These are phyloP conservation scores for Brachyptera putata DNA, from an alignment of 2,888 invertebrate genomes.

Conservation along the genomic window DNA sequence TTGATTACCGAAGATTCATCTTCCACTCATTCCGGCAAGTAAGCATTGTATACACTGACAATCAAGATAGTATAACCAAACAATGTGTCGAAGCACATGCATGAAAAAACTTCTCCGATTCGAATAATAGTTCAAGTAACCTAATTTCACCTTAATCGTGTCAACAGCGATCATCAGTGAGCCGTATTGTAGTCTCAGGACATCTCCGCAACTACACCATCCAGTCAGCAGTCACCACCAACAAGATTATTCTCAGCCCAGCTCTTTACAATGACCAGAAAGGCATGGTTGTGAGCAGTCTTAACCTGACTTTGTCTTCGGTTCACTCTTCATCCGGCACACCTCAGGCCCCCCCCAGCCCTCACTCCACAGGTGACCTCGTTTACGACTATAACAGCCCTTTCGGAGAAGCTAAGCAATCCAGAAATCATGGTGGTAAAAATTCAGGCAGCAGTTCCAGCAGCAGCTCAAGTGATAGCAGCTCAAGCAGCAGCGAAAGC, in stretches of 20 bases:
- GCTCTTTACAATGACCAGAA: slow-evolving; percentile 55
- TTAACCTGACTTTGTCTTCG: slow-evolving; percentile 52
- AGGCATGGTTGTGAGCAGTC: slow-evolving; percentile 58
- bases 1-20: no score
- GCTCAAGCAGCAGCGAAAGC: slow-evolving; percentile 19
- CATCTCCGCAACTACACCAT: slow-evolving; percentile 55
- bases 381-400: slow-evolving; percentile 52
- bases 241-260: slow-evolving; percentile 57
- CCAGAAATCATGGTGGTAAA: slow-evolving; percentile 30
- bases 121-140: no score
- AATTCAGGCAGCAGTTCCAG: slow-evolving; percentile 32
- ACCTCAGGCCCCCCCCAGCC: slow-evolving; percentile 47
- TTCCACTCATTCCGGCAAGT: no score
- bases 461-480: slow-evolving; percentile 1
- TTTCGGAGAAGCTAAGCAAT: slow-evolving; percentile 38
- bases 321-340: slow-evolving; percentile 42
- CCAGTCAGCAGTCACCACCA: slow-evolving; percentile 59
- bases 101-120: no score
- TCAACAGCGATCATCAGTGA: slow-evolving; percentile 56
- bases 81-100: no score
- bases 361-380: slow-evolving; percentile 50
- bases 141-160: no score
- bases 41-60: no score
- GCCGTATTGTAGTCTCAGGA: slow-evolving; percentile 55
- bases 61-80: no score